Base-by-base conservation (phyloP, 2,797 vertebrate genomes). In the Labroides dimidiatus region DNA sequence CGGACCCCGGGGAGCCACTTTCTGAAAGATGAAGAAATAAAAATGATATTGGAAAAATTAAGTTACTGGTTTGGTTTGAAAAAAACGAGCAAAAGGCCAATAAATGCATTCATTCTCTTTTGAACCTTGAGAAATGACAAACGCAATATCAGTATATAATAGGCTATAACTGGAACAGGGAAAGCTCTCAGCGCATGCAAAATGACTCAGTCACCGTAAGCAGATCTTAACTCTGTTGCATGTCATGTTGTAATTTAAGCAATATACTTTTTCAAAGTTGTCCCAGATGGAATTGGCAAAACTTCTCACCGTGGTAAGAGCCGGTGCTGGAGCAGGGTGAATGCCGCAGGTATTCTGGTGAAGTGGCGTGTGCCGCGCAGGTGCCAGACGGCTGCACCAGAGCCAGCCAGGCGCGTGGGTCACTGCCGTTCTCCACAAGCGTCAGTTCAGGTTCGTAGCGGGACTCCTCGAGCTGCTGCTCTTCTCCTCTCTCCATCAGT, bases 391-490 rank as follows among this genome's bases (percentile, higher is more conserved):
- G 91, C 92, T 94, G 93, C 65, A 86, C 76, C 53, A 95, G 91
- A 88, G 94, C 93, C 89, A 96, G 93, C 97, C 97, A 98, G 92
- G 94, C 94, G 87, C 96, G 93, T 92, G 96, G 95, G 91, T 95
- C 95, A 58, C 89, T 93, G 91, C 83, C 77, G 78, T 92, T 81
- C 85, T 95, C 95, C 92, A 95, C 91, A 89, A 96, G 92, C 86
- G 93, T 89, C 89, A 93, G 81, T 75, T 87, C 84, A 8, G 93
- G 73, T 13, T 92, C 89, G 88, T 92, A 93, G 87, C 75, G 37
- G 85, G 86, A 69, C 74, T 77, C 82, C 62, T 78, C 89, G 2
- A 72, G 66, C 43, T 84, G 92, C 77, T 89, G 79, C 73, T 72
- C 36, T 62, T 72, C 92, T 57, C 78, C 87, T 43, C 72, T 77